Conservation (phyloP, 2,113 vertebrate genomes). For the Saguinus imperator region DNA sequence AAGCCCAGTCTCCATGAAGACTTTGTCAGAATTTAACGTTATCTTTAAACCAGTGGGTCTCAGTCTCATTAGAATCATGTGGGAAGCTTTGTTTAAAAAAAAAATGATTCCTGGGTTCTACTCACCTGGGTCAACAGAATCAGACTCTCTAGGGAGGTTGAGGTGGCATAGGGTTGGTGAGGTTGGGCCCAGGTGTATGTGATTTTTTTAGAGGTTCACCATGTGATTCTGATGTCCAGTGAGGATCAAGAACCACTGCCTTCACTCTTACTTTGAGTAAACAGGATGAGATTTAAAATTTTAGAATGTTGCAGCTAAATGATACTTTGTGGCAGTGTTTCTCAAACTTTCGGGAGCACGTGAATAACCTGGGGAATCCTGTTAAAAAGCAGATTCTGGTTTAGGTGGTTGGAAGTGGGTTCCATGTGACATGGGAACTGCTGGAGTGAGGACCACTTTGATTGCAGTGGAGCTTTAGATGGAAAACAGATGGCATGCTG, state of each 20-base stretch:
- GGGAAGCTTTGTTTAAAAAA: not conserved
- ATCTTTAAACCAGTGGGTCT: not conserved
- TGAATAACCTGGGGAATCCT: not conserved
- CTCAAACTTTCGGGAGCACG: not conserved
- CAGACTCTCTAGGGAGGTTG: not conserved
- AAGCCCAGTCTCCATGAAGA: not conserved
- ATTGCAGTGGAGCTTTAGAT: not conserved
- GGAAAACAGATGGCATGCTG: not conserved
- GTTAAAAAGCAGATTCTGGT: not conserved
- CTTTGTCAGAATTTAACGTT: not conserved
- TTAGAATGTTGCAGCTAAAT: not conserved
- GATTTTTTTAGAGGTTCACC: not conserved
- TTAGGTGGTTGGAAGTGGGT: not conserved
- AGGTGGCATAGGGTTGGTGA: not conserved
- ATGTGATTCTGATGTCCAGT: not conserved
- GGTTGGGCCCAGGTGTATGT: not conserved
- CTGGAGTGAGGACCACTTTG: not conserved
- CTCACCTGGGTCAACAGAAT: not conserved
- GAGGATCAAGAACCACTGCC: not conserved
- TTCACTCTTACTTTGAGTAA: not conserved
- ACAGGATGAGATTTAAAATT: not conserved
- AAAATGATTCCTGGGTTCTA: not conserved
- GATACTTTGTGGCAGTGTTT: not conserved
- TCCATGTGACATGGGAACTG: not conserved
- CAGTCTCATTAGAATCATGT: not conserved